These are phyloP conservation scores for Ardeotis arabs DNA, from an alignment of 2,113 vertebrate genomes.

Conservation along the genomic window DNA sequence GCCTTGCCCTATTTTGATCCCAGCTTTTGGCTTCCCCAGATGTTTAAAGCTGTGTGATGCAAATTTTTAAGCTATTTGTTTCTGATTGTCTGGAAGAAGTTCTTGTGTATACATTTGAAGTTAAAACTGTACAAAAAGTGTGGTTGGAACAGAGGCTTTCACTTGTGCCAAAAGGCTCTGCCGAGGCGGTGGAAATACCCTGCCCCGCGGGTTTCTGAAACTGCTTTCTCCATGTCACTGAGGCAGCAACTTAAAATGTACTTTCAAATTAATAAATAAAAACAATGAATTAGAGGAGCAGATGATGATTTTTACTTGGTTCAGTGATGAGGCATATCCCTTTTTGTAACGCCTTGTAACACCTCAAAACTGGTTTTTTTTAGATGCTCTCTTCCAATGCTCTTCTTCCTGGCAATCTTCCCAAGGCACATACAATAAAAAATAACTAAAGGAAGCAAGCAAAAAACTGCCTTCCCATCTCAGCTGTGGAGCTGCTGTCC, in stretches of 20 bases:
- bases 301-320: background rate
- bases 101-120: background rate
- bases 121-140: background rate
- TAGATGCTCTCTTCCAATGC: background rate
- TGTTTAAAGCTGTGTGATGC: conserved; percentile 34
- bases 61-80: conserved; percentile 55
- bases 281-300: background rate
- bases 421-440: background rate
- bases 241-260: background rate
- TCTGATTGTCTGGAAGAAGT: background rate
- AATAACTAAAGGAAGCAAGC: background rate
- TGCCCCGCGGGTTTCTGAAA: background rate
- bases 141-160: background rate
- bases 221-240: background rate
- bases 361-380: background rate
- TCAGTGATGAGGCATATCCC: background rate
- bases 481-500: background rate
- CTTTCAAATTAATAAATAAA: background rate
- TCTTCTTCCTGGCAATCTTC: background rate
- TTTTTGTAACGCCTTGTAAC: background rate
- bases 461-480: background rate
- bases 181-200: background rate
- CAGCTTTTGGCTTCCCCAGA: conserved; percentile 27
- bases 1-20: background rate
- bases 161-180: background rate